A percentile compares a stretch with the other conserved stretches of the same genome.
phyloP scores from a whole-genome alignment of 2,888 invertebrate genomes.

The Cloeon dipterum region DNA sequence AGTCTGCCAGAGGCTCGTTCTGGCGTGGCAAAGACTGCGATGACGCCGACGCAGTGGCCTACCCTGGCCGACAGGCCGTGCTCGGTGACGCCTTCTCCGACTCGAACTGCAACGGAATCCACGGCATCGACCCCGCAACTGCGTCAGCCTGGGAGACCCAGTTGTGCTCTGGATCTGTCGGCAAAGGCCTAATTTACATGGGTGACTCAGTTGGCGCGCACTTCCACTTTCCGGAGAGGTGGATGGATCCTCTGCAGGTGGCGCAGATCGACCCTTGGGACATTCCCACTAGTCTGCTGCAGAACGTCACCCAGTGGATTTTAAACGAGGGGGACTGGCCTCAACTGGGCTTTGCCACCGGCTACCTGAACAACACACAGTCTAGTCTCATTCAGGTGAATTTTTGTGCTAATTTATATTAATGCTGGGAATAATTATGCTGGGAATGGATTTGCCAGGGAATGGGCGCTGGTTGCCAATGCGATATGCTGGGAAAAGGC shows the following conservation, averaged over 20 bases:
- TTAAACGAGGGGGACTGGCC: slow-evolving; percentile 27
- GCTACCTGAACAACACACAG: slow-evolving; percentile 13
- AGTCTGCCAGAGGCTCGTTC: slow-evolving; percentile 13
- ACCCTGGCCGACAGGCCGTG: slow-evolving; percentile 13
- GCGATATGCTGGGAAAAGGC: too few relatives aligned
- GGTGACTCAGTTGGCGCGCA: slow-evolving; percentile 25
- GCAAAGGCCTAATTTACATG: slow-evolving; percentile 13
- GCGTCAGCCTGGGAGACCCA: slow-evolving; percentile 12
- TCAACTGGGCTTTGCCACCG: slow-evolving; percentile 21
- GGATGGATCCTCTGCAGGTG: slow-evolving; percentile 18
- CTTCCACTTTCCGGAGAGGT: slow-evolving; percentile 23
- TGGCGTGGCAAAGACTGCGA: slow-evolving; percentile 16
- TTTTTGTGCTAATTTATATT: too few relatives aligned
- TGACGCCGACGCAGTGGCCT: slow-evolving; percentile 11
- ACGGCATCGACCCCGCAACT: slow-evolving; percentile 11
- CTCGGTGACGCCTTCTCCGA: slow-evolving; percentile 11
- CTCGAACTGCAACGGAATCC: slow-evolving; percentile 16
- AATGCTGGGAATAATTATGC: too few relatives aligned
- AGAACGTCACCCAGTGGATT: slow-evolving; percentile 17
- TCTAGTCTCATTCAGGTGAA: slow-evolving; percentile 13
- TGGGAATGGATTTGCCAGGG: too few relatives aligned
- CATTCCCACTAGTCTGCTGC: slow-evolving; percentile 15
- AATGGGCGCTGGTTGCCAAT: too few relatives aligned
- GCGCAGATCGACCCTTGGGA: too few relatives aligned
- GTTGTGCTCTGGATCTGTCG: slow-evolving; percentile 11